Percentiles rank a stretch among this genome's conserved stretches.
Evolutionary conservation across 2,888 invertebrate genomes (phyloP).

Genomic region (Mystacides longicornis): DNA sequence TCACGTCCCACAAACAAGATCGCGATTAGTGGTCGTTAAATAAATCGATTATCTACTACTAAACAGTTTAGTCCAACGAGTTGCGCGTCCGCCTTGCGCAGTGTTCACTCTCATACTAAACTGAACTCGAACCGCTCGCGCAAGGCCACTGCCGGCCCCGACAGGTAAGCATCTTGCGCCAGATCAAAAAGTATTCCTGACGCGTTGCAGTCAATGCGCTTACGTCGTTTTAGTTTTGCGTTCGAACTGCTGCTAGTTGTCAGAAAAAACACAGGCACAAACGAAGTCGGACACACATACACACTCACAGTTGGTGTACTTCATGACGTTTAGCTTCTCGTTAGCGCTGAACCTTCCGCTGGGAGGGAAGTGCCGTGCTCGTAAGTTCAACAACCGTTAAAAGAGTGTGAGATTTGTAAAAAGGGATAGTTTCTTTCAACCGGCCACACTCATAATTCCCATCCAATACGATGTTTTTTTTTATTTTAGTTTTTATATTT

Average conservation of each 20-base stretch:
- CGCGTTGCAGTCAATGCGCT: conserved; percentile 26
- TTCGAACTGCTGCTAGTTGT: conserved; percentile 36
- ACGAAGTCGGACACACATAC: conserved; percentile 40
- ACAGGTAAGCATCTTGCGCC: conserved; percentile 45
- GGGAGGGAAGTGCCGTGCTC: conserved; percentile 10
- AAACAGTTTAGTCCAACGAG: conserved; percentile 34
- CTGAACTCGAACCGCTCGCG: conserved; percentile 48
- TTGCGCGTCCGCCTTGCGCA: conserved; percentile 33
- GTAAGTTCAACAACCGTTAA: conserved; percentile 3
- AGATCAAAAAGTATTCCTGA: conserved; percentile 28
- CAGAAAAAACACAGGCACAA: conserved; percentile 40
- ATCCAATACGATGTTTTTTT: neutral
- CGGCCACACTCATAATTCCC: neutral
- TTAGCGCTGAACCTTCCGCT: conserved; percentile 23
- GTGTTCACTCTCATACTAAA: conserved; percentile 49
- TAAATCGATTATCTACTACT: conserved; percentile 21
- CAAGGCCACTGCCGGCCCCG: conserved; percentile 54
- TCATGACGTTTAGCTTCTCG: conserved; percentile 30
- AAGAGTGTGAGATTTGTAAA: conserved; percentile 3
- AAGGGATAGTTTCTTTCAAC: neutral
- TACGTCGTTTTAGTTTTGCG: conserved; percentile 25
- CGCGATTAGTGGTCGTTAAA: conserved; percentile 18
- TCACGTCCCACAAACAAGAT: conserved; percentile 6
- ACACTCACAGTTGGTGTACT: conserved; percentile 46
- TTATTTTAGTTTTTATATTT: neutral